A percentile compares a stretch with the other conserved stretches of the same genome.
phyloP scores from a whole-genome alignment of 2,888 invertebrate genomes.

The Andrena minutula region DNA sequence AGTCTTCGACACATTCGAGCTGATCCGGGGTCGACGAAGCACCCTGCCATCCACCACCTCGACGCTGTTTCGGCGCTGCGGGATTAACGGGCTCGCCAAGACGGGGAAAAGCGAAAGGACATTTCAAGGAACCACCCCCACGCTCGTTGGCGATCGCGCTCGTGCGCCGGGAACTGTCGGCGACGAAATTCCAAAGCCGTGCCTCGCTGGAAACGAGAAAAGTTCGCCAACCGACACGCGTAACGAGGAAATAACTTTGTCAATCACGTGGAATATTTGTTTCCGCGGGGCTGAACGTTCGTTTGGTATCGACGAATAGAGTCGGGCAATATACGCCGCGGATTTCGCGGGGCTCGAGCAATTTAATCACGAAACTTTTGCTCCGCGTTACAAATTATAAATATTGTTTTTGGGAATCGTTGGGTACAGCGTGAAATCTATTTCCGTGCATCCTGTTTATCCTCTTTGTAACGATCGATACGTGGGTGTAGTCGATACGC shows the following conservation, averaged over 20 bases:
- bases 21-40: neutral
- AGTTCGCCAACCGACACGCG: neutral
- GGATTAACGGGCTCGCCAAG: slow-evolving; percentile 30
- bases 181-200: neutral
- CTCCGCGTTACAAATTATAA: neutral
- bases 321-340: neutral
- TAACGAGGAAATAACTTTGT: neutral
- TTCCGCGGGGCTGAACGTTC: neutral
- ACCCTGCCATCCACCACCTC: neutral
- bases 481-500: neutral
- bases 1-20: slow-evolving; percentile 11
- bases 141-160: neutral
- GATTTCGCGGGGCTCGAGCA: neutral
- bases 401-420: neutral
- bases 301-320: too few relatives aligned
- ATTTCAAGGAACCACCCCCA: neutral
- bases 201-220: neutral
- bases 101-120: slow-evolving; percentile 8
- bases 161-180: neutral
- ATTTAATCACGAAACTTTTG: slow-evolving; percentile 25
- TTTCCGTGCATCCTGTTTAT: neutral
- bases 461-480: neutral
- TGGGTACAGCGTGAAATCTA: neutral
- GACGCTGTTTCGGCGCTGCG: slow-evolving; percentile 17
- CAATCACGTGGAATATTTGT: neutral